Conservation (phyloP, 2,113 vertebrate genomes). For the Aldabrachelys gigantea region DNA sequence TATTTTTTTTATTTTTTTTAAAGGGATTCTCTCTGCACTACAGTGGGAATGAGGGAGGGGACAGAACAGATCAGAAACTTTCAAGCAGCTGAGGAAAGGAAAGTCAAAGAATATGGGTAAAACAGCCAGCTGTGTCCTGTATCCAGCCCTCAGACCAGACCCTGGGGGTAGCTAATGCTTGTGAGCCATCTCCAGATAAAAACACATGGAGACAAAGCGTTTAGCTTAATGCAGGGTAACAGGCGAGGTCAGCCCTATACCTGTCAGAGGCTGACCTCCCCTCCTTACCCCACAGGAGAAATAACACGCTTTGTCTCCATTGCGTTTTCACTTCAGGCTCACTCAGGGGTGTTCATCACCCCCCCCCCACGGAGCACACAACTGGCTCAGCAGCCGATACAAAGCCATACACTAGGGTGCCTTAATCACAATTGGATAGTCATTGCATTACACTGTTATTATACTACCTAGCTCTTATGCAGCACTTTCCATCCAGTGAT, state of each 20-base stretch:
- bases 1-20: too few relatives aligned
- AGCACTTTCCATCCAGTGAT: neutral
- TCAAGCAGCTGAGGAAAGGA: neutral
- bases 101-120: neutral
- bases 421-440: rapidly evolving
- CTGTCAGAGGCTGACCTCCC: neutral
- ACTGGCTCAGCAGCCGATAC: neutral
- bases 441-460: neutral
- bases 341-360: neutral
- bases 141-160: neutral
- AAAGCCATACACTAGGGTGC: neutral
- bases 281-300: neutral
- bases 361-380: neutral
- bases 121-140: neutral
- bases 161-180: neutral
- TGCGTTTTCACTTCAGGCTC: neutral
- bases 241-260: neutral
- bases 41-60: rapidly evolving
- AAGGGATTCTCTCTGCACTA: neutral
- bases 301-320: neutral
- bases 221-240: neutral
- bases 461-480: neutral
- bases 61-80: neutral
- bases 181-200: neutral
- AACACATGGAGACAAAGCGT: rapidly evolving